Percentiles rank a stretch among this genome's conserved stretches.
Conservation (phyloP, 2,888 invertebrate genomes). For the Drosophila conformis region DNA sequence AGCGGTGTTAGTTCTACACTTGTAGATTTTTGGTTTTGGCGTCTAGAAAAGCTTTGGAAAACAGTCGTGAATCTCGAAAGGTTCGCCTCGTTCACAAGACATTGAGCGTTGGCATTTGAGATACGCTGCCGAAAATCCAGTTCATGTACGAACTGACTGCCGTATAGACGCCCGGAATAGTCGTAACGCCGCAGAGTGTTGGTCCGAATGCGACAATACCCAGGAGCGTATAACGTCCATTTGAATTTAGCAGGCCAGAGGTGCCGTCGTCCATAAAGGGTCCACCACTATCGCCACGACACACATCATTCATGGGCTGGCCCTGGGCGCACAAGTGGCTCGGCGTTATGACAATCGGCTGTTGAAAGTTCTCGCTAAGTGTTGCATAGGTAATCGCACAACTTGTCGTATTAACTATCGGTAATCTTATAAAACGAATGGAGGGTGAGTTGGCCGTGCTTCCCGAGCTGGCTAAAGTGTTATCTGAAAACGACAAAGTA, state of each 20-base stretch:
- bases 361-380: slow-evolving; percentile 84
- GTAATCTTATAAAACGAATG: slow-evolving; percentile 85
- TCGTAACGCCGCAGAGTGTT: slow-evolving; percentile 82
- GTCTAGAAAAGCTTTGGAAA: slow-evolving; percentile 58
- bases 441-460: slow-evolving; percentile 48
- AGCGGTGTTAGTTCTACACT: slow-evolving; percentile 28
- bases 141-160: slow-evolving; percentile 83
- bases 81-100: not conserved
- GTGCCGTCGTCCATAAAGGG: slow-evolving; percentile 83
- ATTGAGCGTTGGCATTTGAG: slow-evolving; percentile 1
- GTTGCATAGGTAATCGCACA: slow-evolving; percentile 84
- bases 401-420: slow-evolving; percentile 84
- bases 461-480: slow-evolving; percentile 7
- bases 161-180: slow-evolving; percentile 85
- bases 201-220: slow-evolving; percentile 84
- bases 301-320: slow-evolving; percentile 84
- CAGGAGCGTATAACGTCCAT: slow-evolving; percentile 73
- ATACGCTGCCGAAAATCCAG: slow-evolving; percentile 81
- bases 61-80: slow-evolving; percentile 12
- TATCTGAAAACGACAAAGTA: slow-evolving; percentile 31
- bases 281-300: slow-evolving; percentile 85
- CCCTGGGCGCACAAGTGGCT: slow-evolving; percentile 85
- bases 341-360: slow-evolving; percentile 84
- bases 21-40: slow-evolving; percentile 61
- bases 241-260: slow-evolving; percentile 58